These are phyloP conservation scores for Calephelis nemesis DNA, from an alignment of 1,140 invertebrate genomes.

Conservation along the genomic window DNA sequence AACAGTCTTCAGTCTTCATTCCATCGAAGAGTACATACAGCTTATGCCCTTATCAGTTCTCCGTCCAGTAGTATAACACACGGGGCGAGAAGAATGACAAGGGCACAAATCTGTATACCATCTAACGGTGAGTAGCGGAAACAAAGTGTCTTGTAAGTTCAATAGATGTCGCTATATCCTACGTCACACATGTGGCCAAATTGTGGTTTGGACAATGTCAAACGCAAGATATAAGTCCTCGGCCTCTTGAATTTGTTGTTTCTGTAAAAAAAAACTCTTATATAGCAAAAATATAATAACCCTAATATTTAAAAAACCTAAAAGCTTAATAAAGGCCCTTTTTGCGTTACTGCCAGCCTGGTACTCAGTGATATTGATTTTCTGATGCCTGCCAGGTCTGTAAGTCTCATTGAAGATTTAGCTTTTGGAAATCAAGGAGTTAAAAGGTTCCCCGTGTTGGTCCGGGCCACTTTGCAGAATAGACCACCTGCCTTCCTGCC, in stretches of 20 bases:
- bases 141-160: neutral
- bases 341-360: no score
- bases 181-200: conserved; percentile 43
- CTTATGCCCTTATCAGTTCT: conserved; percentile 75
- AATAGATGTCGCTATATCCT: conserved; percentile 22
- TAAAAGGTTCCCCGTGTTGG: no score
- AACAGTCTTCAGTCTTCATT: conserved; percentile 29
- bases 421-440: no score
- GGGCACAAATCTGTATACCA: conserved; percentile 56
- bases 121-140: conserved; percentile 34
- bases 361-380: no score
- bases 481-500: no score
- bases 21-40: conserved; percentile 42
- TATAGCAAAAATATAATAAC: neutral
- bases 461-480: no score
- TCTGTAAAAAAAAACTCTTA: neutral
- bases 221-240: conserved; percentile 40
- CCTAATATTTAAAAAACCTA: no score
- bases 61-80: conserved; percentile 74
- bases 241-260: neutral
- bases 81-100: conserved; percentile 75
- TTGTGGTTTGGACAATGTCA: conserved; percentile 31
- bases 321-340: no score
- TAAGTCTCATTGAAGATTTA: no score
- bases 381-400: no score